phyloP scores from a whole-genome alignment of 2,797 vertebrate genomes.

The Melanotaenia maccullochi region DNA sequence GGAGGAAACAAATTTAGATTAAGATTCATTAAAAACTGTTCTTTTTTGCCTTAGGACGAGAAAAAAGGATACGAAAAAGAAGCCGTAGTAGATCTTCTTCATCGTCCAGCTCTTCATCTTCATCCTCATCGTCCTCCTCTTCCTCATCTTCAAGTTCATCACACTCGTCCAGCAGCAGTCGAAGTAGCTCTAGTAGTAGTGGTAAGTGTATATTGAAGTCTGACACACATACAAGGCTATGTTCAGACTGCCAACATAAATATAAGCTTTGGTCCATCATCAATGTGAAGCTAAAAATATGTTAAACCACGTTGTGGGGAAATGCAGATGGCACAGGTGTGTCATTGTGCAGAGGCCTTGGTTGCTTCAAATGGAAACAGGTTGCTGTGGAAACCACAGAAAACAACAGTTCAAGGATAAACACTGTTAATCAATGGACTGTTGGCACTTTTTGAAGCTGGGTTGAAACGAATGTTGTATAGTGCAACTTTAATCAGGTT shows the following conservation, averaged over 20 bases:
- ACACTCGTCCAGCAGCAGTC: constrained; percentile 80
- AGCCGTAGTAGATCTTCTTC: constrained; percentile 90
- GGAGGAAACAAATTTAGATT: background rate
- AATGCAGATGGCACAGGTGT: background rate
- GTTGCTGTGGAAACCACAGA: background rate
- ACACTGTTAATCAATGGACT: background rate
- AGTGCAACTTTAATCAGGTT: background rate
- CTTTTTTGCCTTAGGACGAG: constrained; percentile 72
- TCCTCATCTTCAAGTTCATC: constrained; percentile 80
- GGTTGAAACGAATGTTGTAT: background rate
- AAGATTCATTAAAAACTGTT: background rate
- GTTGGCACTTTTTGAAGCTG: background rate
- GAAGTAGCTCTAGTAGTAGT: constrained; percentile 86
- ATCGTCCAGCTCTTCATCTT: constrained; percentile 74
- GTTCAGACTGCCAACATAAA: background rate
- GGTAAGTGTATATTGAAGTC: constrained; percentile 46
- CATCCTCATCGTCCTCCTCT: constrained; percentile 72
- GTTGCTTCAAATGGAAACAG: background rate
- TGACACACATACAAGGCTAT: background rate
- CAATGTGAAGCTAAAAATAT: background rate
- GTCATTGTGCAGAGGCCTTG: background rate
- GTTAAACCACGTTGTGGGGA: background rate
- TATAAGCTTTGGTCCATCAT: no score
- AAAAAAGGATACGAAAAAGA: constrained; percentile 86
- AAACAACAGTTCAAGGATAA: background rate